A percentile compares a stretch with the other conserved stretches of the same genome.
Evolutionary conservation across 2,888 invertebrate species (phyloP).

Genomic region (Lydus trimaculatus): DNA sequence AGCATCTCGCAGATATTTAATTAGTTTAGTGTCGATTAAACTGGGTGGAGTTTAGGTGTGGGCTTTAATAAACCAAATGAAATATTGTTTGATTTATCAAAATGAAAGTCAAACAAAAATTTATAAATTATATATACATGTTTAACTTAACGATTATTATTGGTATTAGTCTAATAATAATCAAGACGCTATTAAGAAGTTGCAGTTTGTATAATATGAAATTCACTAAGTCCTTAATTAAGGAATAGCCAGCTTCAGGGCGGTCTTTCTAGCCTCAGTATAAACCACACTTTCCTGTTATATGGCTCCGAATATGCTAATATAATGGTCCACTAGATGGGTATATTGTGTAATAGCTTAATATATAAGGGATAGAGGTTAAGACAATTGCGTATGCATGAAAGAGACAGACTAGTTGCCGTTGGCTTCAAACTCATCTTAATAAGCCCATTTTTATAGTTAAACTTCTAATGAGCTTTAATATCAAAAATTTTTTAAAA

Average conservation of each 20-base stretch:
- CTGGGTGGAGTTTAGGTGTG: conserved; percentile 20
- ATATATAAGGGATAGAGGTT: conserved; percentile 52
- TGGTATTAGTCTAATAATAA: conserved; percentile 41
- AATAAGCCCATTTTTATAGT: conserved; percentile 39
- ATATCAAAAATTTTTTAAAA: conserved; percentile 32
- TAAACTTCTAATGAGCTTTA: conserved; percentile 33
- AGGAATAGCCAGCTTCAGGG: conserved; percentile 50
- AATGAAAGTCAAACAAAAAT: conserved; percentile 16
- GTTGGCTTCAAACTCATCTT: conserved; percentile 34
- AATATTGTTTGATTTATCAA: conserved; percentile 22
- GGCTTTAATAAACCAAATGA: conserved; percentile 26
- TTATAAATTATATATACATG: not conserved
- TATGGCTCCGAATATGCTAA: conserved; percentile 58
- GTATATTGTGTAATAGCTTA: conserved; percentile 58
- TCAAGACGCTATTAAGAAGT: conserved; percentile 49
- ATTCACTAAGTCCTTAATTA: conserved; percentile 55
- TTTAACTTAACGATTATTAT: conserved; percentile 2
- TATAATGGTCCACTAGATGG: conserved; percentile 54
- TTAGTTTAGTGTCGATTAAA: conserved; percentile 41
- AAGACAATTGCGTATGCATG: conserved; percentile 56
- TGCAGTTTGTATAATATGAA: conserved; percentile 50
- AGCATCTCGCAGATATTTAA: conserved; percentile 40
- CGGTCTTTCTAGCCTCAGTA: conserved; percentile 41
- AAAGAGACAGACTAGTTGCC: conserved; percentile 32
- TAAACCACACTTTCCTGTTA: conserved; percentile 50